Evolutionary conservation across 2,888 invertebrate species (phyloP).

Genomic region (Branchipolynoe longqiensis): DNA sequence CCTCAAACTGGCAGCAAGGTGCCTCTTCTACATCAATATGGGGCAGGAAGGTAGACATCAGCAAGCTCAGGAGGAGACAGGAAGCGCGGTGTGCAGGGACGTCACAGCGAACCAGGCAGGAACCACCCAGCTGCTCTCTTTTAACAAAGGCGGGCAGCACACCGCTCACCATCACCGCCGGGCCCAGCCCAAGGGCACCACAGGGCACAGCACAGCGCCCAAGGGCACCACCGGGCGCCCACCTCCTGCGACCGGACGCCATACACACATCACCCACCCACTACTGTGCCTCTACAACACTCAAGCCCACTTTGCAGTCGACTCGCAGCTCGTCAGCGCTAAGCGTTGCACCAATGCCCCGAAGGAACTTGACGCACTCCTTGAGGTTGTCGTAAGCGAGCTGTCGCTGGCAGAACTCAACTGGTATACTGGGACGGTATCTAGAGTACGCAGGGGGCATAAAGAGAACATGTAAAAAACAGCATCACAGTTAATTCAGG

Average conservation of each 20-base stretch:
- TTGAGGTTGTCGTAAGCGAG: conserved; percentile 92
- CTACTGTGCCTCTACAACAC: background rate
- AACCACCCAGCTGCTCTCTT: background rate
- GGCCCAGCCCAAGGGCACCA: background rate
- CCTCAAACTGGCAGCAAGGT: background rate
- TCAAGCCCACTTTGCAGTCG: conserved; percentile 89
- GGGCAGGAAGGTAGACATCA: background rate
- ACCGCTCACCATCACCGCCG: background rate
- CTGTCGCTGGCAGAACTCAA: conserved; percentile 92
- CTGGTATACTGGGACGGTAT: conserved; percentile 95
- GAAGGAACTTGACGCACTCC: conserved; percentile 94
- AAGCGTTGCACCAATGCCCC: conserved; percentile 88
- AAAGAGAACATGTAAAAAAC: conserved; percentile 46
- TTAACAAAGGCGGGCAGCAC: background rate
- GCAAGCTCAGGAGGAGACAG: background rate
- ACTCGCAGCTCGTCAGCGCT: conserved; percentile 84
- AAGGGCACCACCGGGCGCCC: background rate
- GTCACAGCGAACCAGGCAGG: too few relatives aligned
- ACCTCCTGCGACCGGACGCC: background rate
- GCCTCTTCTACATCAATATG: too few relatives aligned
- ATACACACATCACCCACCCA: conserved; percentile 22
- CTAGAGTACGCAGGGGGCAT: conserved; percentile 82
- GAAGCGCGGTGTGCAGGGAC: too few relatives aligned
- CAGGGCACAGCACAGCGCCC: background rate
- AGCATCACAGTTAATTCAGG: conserved; percentile 9